These are phyloP conservation scores for Sebastiscus albofasciatus DNA, from an alignment of 2,797 vertebrate species.

Conservation along the genomic window DNA sequence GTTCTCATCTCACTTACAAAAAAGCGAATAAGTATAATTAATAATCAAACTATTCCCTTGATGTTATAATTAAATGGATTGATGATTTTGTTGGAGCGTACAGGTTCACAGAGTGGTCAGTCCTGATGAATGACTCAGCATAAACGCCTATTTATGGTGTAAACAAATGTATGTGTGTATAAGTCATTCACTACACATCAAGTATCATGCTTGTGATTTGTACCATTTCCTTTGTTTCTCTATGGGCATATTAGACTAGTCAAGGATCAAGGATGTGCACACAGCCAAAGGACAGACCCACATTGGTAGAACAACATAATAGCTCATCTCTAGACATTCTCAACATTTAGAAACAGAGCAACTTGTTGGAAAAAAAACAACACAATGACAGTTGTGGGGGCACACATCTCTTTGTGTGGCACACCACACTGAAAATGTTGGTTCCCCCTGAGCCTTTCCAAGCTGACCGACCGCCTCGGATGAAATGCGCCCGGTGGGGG, in stretches of 20 bases:
- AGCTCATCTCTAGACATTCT: no score
- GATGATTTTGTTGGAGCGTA: background rate
- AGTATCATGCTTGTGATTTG: background rate
- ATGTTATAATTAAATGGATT: background rate
- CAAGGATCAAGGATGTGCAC: background rate
- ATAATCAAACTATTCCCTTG: background rate
- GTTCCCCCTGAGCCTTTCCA: no score
- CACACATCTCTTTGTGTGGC: background rate
- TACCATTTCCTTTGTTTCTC: background rate
- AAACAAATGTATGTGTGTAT: background rate
- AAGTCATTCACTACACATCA: background rate
- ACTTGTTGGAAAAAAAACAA: no score
- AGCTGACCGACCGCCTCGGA: no score
- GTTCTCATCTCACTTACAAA: background rate
- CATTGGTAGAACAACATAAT: no score
- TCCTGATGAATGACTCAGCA: background rate
- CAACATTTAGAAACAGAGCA: no score
- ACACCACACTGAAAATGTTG: background rate
- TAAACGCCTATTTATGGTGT: background rate
- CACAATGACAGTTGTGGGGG: background rate
- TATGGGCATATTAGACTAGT: background rate
- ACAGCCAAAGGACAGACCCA: fast-evolving
- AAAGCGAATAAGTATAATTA: background rate
- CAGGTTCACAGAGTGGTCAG: background rate
- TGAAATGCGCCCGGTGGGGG: no score